Base-by-base conservation (phyloP, 1,140 invertebrate species). In the Amyelois transitella region DNA sequence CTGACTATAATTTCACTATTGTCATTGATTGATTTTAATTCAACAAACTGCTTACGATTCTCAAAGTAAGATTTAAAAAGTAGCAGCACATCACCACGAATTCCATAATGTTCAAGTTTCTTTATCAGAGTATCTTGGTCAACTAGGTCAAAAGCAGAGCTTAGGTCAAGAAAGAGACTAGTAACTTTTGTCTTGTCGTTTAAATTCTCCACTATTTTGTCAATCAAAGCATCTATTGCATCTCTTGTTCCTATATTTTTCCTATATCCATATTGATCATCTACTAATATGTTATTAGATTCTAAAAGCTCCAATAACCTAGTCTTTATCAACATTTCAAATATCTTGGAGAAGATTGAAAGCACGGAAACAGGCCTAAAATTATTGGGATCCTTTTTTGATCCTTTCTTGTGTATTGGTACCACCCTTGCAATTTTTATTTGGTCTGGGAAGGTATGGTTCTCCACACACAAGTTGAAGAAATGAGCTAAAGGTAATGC, bases 91-190 rank as follows among this genome's bases (percentile, higher is more conserved):
- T 38, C 10, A n/a, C 8, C 32, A n/a, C 32, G 2, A n/a, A 38
- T 38, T 3, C 32, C 32, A 8, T 38, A 38, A 38, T 44, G 20
- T 18, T 56, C 20, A 8, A 54, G 20, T 24, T 56, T 61, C 7
- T 18, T 43, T 14, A 56, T 18, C 4, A 61, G 17, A 0, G 53
- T 7, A 0, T 17, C 24, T 48, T 55, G 43, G 19, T 55, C 49
- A 6, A 60, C 21, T 6, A 43, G 38, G 12, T 60, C 58, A 55
- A 60, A 60, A 14, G 58, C 53, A 0, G 48, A 48, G 14, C 48
- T 55, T 6, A 60, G 25, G 18, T 60, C 58, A 1, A 60, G n/a
- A 25, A 52, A 60, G 1, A 60, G 3, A 0, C 53, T 45, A n/a
- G 18, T 18, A 5, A 48, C 44, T n/a, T 32, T 55, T 21, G 10